These are phyloP conservation scores for Micronycteris hirsuta DNA, from an alignment of 2,113 vertebrate species.

Conservation along the genomic window DNA sequence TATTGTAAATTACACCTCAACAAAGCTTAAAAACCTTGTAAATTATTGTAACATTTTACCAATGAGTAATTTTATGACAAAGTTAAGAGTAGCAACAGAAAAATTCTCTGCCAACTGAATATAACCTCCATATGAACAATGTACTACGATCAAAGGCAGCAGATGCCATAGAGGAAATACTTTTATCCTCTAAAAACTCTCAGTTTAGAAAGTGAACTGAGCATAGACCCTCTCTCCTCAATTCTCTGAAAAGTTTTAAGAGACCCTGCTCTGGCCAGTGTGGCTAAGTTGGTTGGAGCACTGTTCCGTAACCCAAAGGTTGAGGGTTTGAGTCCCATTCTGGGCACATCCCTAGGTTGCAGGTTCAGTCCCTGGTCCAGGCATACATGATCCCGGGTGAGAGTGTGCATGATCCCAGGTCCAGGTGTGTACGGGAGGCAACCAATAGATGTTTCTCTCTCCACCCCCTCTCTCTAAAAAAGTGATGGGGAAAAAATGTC, in stretches of 20 bases:
- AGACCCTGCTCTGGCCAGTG: not conserved
- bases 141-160: not conserved
- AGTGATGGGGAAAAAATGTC: no score
- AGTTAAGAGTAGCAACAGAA: not conserved
- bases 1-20: not conserved
- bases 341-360: no score
- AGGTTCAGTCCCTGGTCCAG: no score
- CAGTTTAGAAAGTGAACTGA: not conserved
- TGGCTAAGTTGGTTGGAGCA: no score
- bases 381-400: no score
- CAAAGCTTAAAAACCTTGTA: not conserved
- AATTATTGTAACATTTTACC: not conserved
- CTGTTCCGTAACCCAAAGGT: no score
- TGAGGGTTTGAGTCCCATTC: no score
- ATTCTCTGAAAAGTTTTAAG: not conserved
- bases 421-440: no score
- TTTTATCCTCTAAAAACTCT: not conserved
- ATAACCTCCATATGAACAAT: not conserved
- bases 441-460: no score
- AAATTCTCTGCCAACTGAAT: not conserved
- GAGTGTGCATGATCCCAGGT: no score
- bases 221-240: not conserved
- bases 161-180: not conserved
- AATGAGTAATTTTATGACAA: conserved; percentile 5
- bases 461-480: no score